Conservation (phyloP, 2,113 vertebrate genomes). For the Tyrannus savana region DNA sequence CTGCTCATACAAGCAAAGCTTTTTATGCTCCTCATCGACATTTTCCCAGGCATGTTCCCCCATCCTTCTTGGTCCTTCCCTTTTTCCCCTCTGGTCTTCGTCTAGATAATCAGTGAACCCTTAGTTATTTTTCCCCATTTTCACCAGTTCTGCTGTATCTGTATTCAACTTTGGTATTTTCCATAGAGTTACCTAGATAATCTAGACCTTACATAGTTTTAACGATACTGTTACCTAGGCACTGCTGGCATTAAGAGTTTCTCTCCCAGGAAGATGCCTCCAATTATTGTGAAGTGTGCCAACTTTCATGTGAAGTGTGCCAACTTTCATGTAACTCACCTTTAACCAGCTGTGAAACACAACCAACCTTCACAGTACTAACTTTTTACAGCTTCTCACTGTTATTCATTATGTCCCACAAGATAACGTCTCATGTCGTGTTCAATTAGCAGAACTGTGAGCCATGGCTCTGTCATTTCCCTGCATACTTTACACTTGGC, state of each 20-base stretch:
- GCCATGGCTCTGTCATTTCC: neutral
- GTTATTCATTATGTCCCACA: neutral
- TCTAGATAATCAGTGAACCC: neutral
- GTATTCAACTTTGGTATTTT: neutral
- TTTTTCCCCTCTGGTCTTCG: neutral
- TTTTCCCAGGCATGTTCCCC: neutral
- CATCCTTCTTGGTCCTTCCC: neutral
- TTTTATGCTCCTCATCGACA: neutral
- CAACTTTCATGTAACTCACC: neutral
- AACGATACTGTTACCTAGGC: neutral
- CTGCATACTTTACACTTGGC: neutral
- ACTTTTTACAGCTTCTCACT: neutral
- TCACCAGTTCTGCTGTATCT: neutral
- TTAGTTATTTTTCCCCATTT: neutral
- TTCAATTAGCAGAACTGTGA: neutral
- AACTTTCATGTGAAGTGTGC: neutral
- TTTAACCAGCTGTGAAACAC: neutral
- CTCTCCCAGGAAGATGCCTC: neutral
- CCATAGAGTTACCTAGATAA: neutral
- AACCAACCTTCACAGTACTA: neutral
- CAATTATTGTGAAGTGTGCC: neutral
- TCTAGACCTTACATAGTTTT: neutral
- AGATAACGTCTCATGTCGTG: neutral
- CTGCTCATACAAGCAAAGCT: neutral
- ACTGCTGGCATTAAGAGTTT: neutral